Evolutionary conservation across 2,888 invertebrate genomes (phyloP), one percentile per base, ranked within the genome.

Genomic region (Rhagophthalmus giganteus): DNA sequence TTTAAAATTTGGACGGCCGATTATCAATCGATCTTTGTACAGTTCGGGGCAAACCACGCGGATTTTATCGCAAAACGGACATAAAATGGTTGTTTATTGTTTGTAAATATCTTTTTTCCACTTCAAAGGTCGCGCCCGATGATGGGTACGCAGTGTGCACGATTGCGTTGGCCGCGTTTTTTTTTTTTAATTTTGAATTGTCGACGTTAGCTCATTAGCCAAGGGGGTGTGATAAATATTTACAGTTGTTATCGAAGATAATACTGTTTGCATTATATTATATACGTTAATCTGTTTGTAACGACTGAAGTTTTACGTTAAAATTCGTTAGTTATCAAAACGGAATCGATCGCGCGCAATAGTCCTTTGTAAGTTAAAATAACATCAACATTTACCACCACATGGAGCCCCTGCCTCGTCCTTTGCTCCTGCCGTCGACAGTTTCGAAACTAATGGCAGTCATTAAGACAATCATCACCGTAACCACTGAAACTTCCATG

Each of bases 311-410:
- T n/a, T 46, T 44, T 44, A 27, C 12, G 20, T 3, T 20, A 20
- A 20, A 20, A 20, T 20, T n/a, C 26, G n/a, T 26, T 26, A 9
- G 26, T 26, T 3, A n/a, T 26, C 26, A 10, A 26, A 9, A 9
- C 3, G 3, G 10, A 26, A 26, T 26, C 26, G 2, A 9, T 26
- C 26, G 1, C 2, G 1, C 26, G 26, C 24, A 26, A 26, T 3
- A 2, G 10, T 9, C 10, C 10, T 3, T 26, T 26, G 3, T n/a
- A n/a, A n/a, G n/a, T n/a, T n/a, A n/a, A n/a, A n/a, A n/a, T n/a
- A n/a, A n/a, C n/a, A n/a, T n/a, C n/a, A 28, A 40, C 62, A 81
- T 91, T 81, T 78, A 92, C 91, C 92, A 92, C 92, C 92, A 92
- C 87, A 90, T 91, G 66, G 90, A 90, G 73, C 92, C 91, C 70